phyloP scores from a whole-genome alignment of 2,888 invertebrate genomes.

The Idaea aversata region DNA sequence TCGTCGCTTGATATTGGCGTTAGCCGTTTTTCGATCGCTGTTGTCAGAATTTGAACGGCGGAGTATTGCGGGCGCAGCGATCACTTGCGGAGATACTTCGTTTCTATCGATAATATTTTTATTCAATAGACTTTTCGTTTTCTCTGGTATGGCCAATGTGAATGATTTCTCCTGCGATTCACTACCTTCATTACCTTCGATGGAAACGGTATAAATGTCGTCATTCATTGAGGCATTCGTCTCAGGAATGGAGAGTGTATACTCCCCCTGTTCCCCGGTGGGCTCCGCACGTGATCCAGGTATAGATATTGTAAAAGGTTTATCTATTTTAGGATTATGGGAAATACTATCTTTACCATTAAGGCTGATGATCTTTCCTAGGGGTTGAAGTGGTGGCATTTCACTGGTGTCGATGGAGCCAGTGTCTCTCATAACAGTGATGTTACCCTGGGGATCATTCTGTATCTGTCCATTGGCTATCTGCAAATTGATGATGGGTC shows the following conservation, averaged over 20 bases:
- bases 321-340: slow-evolving; percentile 57
- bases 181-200: slow-evolving; percentile 71
- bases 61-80: slow-evolving; percentile 72
- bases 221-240: slow-evolving; percentile 77
- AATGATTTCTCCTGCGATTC: slow-evolving; percentile 64
- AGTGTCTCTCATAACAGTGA: slow-evolving; percentile 81
- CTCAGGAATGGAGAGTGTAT: slow-evolving; percentile 75
- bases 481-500: slow-evolving; percentile 84
- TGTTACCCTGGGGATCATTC: slow-evolving; percentile 81
- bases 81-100: slow-evolving; percentile 50
- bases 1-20: slow-evolving; percentile 63
- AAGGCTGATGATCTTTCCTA: slow-evolving; percentile 52
- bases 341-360: slow-evolving; percentile 62
- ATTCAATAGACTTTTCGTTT: slow-evolving; percentile 68
- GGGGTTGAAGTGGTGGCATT: slow-evolving; percentile 69
- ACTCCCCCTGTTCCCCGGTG: slow-evolving; percentile 73
- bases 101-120: slow-evolving; percentile 60
- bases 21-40: slow-evolving; percentile 60
- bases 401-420: slow-evolving; percentile 54
- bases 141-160: slow-evolving; percentile 72
- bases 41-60: slow-evolving; percentile 75
- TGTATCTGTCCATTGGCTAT: slow-evolving; percentile 84
- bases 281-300: slow-evolving; percentile 74
- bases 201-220: slow-evolving; percentile 76
- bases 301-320: slow-evolving; percentile 66